Conservation (phyloP, 2,797 vertebrate genomes). For the Leuciscus waleckii region DNA sequence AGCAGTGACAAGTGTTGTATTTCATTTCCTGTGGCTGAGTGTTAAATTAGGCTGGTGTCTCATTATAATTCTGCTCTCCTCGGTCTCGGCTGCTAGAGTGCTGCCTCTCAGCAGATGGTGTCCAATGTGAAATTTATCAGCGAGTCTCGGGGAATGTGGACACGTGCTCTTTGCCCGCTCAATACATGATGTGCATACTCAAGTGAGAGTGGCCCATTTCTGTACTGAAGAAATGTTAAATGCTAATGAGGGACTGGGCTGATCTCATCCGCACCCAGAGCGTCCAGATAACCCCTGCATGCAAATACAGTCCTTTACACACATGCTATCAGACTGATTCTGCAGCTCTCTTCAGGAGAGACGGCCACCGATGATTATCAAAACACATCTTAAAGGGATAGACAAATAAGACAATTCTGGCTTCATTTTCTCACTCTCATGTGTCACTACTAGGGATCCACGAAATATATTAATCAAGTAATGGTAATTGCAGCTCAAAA, state of each 20-base stretch:
- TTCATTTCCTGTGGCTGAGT: constrained; percentile 6
- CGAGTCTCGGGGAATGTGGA: constrained; percentile 20
- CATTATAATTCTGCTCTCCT: constrained; percentile 46
- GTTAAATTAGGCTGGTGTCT: constrained; percentile 38
- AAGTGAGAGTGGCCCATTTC: constrained; percentile 41
- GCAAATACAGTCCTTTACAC: neutral
- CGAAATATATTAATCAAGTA: neutral
- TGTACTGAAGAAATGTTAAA: constrained; percentile 29
- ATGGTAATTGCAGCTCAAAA: neutral
- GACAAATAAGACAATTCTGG: neutral
- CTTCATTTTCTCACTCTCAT: neutral
- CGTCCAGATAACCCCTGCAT: constrained; percentile 35
- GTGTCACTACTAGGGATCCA: neutral
- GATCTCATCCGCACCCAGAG: constrained; percentile 33
- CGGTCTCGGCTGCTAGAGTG: neutral
- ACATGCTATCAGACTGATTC: constrained; percentile 15
- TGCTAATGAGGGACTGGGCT: constrained; percentile 13
- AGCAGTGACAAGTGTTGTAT: neutral
- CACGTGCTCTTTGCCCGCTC: constrained; percentile 40
- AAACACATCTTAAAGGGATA: neutral
- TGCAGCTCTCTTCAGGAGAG: constrained; percentile 9
- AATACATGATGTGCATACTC: constrained; percentile 40
- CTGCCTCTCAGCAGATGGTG: constrained; percentile 55
- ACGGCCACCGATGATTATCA: neutral
- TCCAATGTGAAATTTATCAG: constrained; percentile 50